Evolutionary conservation across 2,113 vertebrate species (phyloP).

Genomic region (Anolis carolinensis): DNA sequence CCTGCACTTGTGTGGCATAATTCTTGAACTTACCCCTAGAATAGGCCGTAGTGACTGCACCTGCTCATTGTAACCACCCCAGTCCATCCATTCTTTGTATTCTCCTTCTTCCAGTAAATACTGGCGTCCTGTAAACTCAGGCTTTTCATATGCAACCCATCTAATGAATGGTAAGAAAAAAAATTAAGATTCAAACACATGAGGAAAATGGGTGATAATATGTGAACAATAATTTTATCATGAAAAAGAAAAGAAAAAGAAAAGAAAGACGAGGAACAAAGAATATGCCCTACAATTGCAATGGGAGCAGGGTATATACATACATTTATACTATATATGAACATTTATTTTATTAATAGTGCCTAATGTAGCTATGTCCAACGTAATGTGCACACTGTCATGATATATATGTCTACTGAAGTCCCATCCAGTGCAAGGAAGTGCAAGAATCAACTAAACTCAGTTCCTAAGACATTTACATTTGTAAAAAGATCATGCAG

Average conservation of each 20-base stretch:
- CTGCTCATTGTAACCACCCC: conserved; percentile 82
- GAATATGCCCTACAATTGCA: neutral
- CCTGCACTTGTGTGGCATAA: neutral
- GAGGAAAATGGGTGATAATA: neutral
- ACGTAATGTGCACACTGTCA: too few species aligned
- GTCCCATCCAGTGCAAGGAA: too few species aligned
- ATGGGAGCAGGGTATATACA: too few species aligned
- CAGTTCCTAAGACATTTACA: neutral
- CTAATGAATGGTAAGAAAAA: conserved; percentile 65
- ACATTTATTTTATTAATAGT: too few species aligned
- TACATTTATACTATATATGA: too few species aligned
- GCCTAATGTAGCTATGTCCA: too few species aligned
- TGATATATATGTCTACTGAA: neutral
- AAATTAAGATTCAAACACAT: neutral
- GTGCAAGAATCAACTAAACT: neutral
- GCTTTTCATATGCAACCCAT: conserved; percentile 92
- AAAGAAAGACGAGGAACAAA: neutral
- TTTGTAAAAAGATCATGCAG: neutral
- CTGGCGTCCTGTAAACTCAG: conserved; percentile 89
- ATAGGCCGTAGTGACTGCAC: conserved; percentile 87
- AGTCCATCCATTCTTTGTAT: conserved; percentile 86
- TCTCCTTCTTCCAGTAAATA: conserved; percentile 94
- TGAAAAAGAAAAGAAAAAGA: neutral
- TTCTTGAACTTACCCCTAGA: conserved; percentile 80
- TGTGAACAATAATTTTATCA: neutral